phyloP scores from a whole-genome alignment of 1,140 invertebrate genomes.

The Venturia canescens region DNA sequence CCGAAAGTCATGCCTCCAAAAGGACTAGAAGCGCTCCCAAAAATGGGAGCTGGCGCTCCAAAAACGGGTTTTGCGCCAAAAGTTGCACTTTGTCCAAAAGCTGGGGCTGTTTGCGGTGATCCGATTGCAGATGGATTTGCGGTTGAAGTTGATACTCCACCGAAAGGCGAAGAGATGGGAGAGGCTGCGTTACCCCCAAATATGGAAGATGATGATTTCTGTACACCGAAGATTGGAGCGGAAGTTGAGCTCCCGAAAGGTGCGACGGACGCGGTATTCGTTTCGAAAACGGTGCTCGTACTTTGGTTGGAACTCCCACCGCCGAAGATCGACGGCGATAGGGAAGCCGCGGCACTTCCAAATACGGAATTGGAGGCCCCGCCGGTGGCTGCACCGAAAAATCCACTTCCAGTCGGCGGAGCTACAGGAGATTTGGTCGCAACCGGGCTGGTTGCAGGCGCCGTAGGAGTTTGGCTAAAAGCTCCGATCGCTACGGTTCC shows the following conservation, averaged over 20 bases:
- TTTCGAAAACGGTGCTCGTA: slow-evolving; percentile 31
- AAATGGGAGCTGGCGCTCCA: slow-evolving; percentile 55
- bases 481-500: background rate
- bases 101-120: slow-evolving; percentile 15
- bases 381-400: slow-evolving; percentile 37
- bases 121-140: background rate
- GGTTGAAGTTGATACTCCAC: slow-evolving; percentile 38
- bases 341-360: slow-evolving; percentile 26
- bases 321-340: slow-evolving; percentile 34
- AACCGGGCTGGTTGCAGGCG: slow-evolving; percentile 8
- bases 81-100: slow-evolving; percentile 43
- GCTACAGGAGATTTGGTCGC: background rate
- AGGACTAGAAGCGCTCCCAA: slow-evolving; percentile 51
- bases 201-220: slow-evolving; percentile 43
- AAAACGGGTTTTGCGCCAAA: slow-evolving; percentile 70
- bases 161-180: slow-evolving; percentile 35
- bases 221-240: slow-evolving; percentile 36
- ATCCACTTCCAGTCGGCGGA: background rate
- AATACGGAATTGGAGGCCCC: slow-evolving; percentile 40
- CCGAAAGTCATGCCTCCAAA: slow-evolving; percentile 50
- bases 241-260: slow-evolving; percentile 37
- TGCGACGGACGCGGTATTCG: background rate
- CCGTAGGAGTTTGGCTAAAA: slow-evolving; percentile 34
- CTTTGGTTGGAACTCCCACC: slow-evolving; percentile 30
- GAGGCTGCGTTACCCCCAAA: slow-evolving; percentile 54